Evolutionary conservation across 2,113 vertebrate species (phyloP), one percentile per base, ranked within the genome.

Genomic region (Pseudolaguvia tuberculata): DNA sequence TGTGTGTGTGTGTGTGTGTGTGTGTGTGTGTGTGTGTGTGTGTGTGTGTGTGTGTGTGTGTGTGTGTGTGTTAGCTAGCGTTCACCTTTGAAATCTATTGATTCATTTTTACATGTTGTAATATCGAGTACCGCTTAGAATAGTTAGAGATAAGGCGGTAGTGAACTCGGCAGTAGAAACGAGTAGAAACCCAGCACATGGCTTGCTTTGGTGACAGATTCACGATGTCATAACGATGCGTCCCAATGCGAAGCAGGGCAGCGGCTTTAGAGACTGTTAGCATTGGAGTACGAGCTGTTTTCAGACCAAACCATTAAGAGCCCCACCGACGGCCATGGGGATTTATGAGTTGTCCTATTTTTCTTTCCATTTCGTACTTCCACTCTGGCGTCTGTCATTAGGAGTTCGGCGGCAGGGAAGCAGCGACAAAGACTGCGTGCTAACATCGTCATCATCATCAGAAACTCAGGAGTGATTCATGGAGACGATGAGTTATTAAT

Each of bases 241-340:
- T 87, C 78, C 73, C 84, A 81, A 83, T 88, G 84, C 82, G 87
- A 89, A 90, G 88, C 84, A 89, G 57, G 61, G 3, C 87, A 83
- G 86, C 83, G 88, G 85, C 83, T 88, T 58, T n/a, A 62, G 67
- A 53, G 39, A 80, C 72, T 85, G 87, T 89, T 86, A 83, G 85
- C 50, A 25, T 56, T 66, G 79, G 75, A 76, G 48, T 66, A 70
- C 79, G 78, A 75, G 80, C 87, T 85, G 84, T 75, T 88, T 88
- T 81, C 73, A 78, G 70, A 63, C 77, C 79, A 83, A 62, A 65
- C 78, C 81, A 83, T 83, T 81, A 81, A 84, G 75, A 85, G 81
- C 75, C 85, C 81, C 77, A 81, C 72, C 75, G 86, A 83, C 85
- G 78, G 81, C 62, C 68, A 70, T 84, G 81, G 74, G n/a, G 35